Base-by-base conservation (phyloP, 2,113 vertebrate species). In the Willisornis vidua region DNA sequence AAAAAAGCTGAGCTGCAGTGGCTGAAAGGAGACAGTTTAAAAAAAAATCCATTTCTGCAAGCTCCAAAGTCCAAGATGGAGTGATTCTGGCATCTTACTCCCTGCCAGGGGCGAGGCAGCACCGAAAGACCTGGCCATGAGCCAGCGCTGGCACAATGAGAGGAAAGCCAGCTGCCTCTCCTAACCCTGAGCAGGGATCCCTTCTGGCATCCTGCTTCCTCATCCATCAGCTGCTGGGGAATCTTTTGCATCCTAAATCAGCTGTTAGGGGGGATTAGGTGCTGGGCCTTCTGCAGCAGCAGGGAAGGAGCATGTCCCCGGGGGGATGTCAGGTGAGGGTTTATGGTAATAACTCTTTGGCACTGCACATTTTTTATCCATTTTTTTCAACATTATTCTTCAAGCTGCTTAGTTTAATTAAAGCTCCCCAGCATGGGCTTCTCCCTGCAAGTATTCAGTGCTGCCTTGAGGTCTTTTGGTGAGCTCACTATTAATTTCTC, bases 381-480 rank as follows among this genome's bases (percentile, higher is more conserved):
- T 1, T 23, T 65, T 71, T 52, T 55, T 7, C 29, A 58, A 18
- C 1, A 2, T 6, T 54, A 57, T 87, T 83, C 78, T 89, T 65
- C 76, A 65, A 80, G 43, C 55, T 62, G 48, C 58, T 94, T 81
- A 12, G 75, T 90, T 94, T 95, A 90, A 95, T 95, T 90, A 94
- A 94, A 84, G 24, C 48, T 86, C 45, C 94, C 19, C 76, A 78
- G 76, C 86, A 41, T n/a, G 63, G 52, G 48, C 48, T 95, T 90
- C 73, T 81, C 63, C 20, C 79, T 92, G 67, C 63, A 51, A 51
- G 31, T 58, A 81, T 61, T 87, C 48, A 87, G 80, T 55, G 57
- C 54, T 88, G 68, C 89, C 79, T 88, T 86, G 77, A 80, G 72
- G 83, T 77, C 46, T 95, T 92, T 67, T 55, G 55, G 68, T 0